Evolutionary conservation across 2,797 vertebrate genomes (phyloP), one percentile per base, ranked within the genome.

Genomic region (Momotus momota): DNA sequence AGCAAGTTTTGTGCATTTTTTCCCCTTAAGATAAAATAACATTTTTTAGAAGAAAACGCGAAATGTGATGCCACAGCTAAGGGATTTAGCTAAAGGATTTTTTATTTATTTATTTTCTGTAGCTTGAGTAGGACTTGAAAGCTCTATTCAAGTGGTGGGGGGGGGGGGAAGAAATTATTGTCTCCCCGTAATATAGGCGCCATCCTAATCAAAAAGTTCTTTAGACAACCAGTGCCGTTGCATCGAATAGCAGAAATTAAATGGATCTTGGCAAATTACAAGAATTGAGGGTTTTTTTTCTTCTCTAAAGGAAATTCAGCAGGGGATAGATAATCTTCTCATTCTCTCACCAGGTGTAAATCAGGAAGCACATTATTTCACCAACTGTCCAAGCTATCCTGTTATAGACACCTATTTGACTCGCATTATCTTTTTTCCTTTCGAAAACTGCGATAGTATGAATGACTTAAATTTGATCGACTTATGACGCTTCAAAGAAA

Each of bases 391-490:
- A 80, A 75, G 6, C 23, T 62, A 8, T 85, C 33, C 6, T 79
- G 5, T 66, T 86, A 7, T 6, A 52, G 84, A 35, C 3, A 89
- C n/a, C 52, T 74, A 6, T 83, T 66, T 84, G 33, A 70, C 29
- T 77, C 65, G 12, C 22, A 48, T 67, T 79, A 10, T 92, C 26
- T 69, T 67, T 93, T 97, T 93, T 81, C 52, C 55, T 78, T 86
- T 81, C n/a, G 60, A 70, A 67, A 88, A 75, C 54, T 87, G 21
- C 93, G 48, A 41, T 49, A 5, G 41, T 95, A 41, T 70, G 31
- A 90, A 83, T 88, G 4, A 58, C 49, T 71, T 78, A 81, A 65
- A 64, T 83, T 88, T 77, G 7, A 58, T 60, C 12, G 67, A 71
- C 57, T 66, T 38, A 40, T 55, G 45, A 7, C 23, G n/a, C 41